Conservation (phyloP, 1,140 invertebrate species). For the Drosophila seguyi region DNA sequence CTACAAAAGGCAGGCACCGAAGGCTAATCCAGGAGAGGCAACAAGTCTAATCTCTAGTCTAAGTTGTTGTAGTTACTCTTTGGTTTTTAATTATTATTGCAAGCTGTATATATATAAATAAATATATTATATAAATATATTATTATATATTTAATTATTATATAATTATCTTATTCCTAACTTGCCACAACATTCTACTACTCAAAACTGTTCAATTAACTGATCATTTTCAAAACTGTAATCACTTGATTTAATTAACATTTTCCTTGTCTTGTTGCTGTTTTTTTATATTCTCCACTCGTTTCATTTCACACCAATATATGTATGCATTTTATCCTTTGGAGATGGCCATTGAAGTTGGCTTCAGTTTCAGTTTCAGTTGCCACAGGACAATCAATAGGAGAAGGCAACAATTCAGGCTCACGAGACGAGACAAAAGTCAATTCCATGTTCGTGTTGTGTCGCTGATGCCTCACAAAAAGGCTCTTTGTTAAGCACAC, state of each 20-base stretch:
- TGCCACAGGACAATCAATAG: constrained; percentile 51
- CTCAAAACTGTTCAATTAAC: background rate
- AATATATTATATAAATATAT: too few relatives aligned
- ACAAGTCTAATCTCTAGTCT: background rate
- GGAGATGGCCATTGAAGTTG: constrained; percentile 11
- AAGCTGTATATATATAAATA: too few relatives aligned
- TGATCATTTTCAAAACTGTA: background rate
- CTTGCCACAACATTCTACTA: background rate
- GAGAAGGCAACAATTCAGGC: constrained; percentile 41
- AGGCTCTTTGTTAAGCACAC: constrained; percentile 67
- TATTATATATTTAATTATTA: too few relatives aligned
- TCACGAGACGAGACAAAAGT: constrained; percentile 61
- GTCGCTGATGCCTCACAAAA: constrained; percentile 40
- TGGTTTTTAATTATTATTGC: too few relatives aligned
- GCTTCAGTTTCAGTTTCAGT: constrained; percentile 18
- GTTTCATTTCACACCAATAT: background rate
- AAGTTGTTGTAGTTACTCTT: too few relatives aligned
- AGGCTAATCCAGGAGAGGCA: too few relatives aligned
- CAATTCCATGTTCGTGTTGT: constrained; percentile 66
- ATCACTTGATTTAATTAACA: constrained; percentile 18
- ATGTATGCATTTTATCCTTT: constrained; percentile 4
- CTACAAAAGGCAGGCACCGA: too few relatives aligned
- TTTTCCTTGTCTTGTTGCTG: background rate
- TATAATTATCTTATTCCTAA: background rate
- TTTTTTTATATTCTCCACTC: background rate